phyloP scores from a whole-genome alignment of 1,140 invertebrate species.

The Drosophila pseudoananassae region DNA sequence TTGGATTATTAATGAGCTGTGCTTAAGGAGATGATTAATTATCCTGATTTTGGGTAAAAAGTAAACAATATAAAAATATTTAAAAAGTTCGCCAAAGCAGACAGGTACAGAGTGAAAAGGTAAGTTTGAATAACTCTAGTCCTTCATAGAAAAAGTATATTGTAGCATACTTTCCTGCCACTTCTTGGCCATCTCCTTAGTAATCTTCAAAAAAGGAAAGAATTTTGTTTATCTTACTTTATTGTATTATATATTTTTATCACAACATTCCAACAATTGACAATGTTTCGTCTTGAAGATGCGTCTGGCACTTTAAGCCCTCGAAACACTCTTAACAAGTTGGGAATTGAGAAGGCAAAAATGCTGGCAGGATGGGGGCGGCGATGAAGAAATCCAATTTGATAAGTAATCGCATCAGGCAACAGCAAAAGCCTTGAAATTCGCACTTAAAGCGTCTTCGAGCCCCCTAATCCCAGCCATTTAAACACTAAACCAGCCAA shows the following conservation, averaged over 20 bases:
- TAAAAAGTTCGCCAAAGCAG: conserved; percentile 1
- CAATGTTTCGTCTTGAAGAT: conserved; percentile 5
- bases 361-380: not conserved
- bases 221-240: not conserved
- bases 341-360: not conserved
- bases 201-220: not conserved
- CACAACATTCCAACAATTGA: not conserved
- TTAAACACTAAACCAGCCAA: conserved; percentile 32
- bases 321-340: conserved; percentile 17
- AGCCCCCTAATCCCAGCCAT: conserved; percentile 40
- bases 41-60: conserved; percentile 20
- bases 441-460: conserved; percentile 35
- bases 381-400: conserved; percentile 48
- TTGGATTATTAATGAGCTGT: conserved; percentile 34
- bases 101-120: conserved; percentile 9
- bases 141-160: not conserved
- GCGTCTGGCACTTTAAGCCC: conserved; percentile 30
- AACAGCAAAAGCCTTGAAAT: conserved; percentile 42
- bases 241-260: not conserved
- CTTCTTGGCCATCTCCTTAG: not conserved
- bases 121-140: conserved; percentile 11
- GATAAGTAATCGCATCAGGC: conserved; percentile 50
- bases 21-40: conserved; percentile 34
- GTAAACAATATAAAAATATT: conserved; percentile 23
- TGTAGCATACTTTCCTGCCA: not conserved